Conservation (phyloP, 2,797 vertebrate genomes). For the Botia kubotai region DNA sequence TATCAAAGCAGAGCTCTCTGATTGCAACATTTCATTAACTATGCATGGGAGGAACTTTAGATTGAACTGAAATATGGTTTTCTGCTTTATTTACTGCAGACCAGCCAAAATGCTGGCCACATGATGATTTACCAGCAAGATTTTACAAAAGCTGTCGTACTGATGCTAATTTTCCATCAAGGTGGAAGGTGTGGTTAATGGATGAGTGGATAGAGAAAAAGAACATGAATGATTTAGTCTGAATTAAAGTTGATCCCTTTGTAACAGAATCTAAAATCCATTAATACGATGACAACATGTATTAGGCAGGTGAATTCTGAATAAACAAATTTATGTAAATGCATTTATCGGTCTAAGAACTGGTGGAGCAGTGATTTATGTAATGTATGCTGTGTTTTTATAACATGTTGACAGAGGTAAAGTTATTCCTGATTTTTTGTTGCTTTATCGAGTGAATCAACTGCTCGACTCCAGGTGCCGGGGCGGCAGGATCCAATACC, state of each 20-base stretch:
- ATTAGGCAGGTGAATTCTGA: conserved; percentile 28
- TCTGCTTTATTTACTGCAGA: conserved; percentile 33
- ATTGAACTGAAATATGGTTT: conserved; percentile 37
- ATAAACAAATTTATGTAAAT: conserved; percentile 41
- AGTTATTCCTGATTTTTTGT: conserved; percentile 26
- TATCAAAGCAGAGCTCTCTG: conserved; percentile 38
- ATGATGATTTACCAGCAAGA: conserved; percentile 34
- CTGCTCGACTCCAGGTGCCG: too few relatives aligned
- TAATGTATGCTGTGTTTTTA: conserved; percentile 28
- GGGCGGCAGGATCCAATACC: too few relatives aligned
- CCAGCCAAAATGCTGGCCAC: conserved; percentile 11
- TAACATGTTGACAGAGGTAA: conserved; percentile 40
- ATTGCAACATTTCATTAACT: conserved; percentile 47
- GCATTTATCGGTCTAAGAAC: conserved; percentile 6
- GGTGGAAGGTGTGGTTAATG: not conserved
- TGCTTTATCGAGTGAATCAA: too few relatives aligned
- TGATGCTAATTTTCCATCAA: conserved; percentile 32
- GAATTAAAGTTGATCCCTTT: conserved; percentile 4
- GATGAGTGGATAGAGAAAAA: conserved; percentile 16
- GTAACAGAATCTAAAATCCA: conserved; percentile 3
- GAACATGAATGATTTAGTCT: not conserved
- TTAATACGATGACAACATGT: conserved; percentile 10
- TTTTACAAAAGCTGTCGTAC: conserved; percentile 16
- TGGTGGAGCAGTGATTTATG: conserved; percentile 13
- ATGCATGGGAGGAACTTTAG: conserved; percentile 42